Evolutionary conservation across 2,888 invertebrate genomes (phyloP), one percentile per base, ranked within the genome.

Genomic region (Embidobia sp.): DNA sequence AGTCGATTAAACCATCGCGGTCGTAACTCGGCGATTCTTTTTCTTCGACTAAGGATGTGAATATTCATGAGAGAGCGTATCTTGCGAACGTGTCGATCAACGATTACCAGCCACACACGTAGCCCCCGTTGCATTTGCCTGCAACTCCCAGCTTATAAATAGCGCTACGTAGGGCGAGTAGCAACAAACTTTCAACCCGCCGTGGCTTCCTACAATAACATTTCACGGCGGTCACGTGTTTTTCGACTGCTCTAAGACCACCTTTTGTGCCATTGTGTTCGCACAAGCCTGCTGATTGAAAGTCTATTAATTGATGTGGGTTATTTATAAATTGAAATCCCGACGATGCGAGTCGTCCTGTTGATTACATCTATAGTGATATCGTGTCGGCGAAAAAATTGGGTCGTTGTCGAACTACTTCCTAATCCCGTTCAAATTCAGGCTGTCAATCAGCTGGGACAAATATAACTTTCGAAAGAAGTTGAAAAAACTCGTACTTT

Each of bases 191-290:
- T 82, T 59, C 64, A 86, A 87, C 85, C 88, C 85, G 87, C 87
- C 87, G 86, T 84, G 79, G 82, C 84, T 85, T 86, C 83, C 85
- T 87, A 86, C 86, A 86, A 87, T 88, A 88, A 88, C 87, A 88
- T 88, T 88, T 87, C 83, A 88, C 87, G 84, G 83, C 88, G 87
- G 87, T 90, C 90, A 90, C 89, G 86, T 87, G 84, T 82, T 86
- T 85, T 83, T 76, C 82, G 83, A 83, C 86, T 85, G 85, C 85
- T 85, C 84, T 86, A 81, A 85, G 86, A 86, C 83, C 37, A 35
- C 33, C 61, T 29, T 59, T 18, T 16, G 33, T n/a, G 29, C n/a
- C 33, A 49, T 70, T 61, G 67, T 53, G 4, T 69, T 11, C 18
- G 29, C 11, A n/a, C n/a, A n/a, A n/a, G n/a, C n/a, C n/a, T n/a